Conservation (phyloP, 2,797 vertebrate genomes). For the Gallinago stenura region DNA sequence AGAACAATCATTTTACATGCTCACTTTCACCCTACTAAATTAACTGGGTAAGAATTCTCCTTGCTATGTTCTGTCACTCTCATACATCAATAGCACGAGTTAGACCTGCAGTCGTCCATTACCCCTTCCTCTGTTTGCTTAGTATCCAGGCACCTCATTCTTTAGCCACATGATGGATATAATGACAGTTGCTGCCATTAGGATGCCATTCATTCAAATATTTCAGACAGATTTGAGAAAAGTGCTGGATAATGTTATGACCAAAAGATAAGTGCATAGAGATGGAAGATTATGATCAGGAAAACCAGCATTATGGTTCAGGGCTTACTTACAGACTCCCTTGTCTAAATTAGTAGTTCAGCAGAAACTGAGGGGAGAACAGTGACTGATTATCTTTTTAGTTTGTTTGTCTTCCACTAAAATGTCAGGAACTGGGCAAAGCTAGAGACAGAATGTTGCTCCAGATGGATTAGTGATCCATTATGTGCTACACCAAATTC, state of each 20-base stretch:
- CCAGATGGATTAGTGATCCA: not conserved
- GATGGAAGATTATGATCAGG: not conserved
- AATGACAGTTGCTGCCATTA: not conserved
- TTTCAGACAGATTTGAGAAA: not conserved
- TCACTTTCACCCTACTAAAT: not conserved
- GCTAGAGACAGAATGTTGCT: not conserved
- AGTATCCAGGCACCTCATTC: not conserved
- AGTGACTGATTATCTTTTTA: not conserved
- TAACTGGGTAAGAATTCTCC: not conserved
- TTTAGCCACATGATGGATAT: not conserved
- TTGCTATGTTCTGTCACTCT: not conserved
- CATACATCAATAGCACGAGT: not conserved
- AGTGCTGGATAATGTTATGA: not conserved
- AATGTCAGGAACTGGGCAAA: not conserved
- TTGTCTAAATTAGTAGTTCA: not conserved
- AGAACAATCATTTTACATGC: not conserved
- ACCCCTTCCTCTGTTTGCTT: not conserved
- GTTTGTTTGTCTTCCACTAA: not conserved
- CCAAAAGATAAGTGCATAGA: not conserved
- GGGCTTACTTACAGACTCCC: not conserved
- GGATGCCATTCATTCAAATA: not conserved
- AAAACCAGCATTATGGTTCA: not conserved
- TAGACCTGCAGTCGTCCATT: not conserved
- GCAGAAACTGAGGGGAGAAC: not conserved
- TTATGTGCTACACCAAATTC: not conserved